phyloP scores from a whole-genome alignment of 2,888 invertebrate species.

The Tanypteryx hageni region DNA sequence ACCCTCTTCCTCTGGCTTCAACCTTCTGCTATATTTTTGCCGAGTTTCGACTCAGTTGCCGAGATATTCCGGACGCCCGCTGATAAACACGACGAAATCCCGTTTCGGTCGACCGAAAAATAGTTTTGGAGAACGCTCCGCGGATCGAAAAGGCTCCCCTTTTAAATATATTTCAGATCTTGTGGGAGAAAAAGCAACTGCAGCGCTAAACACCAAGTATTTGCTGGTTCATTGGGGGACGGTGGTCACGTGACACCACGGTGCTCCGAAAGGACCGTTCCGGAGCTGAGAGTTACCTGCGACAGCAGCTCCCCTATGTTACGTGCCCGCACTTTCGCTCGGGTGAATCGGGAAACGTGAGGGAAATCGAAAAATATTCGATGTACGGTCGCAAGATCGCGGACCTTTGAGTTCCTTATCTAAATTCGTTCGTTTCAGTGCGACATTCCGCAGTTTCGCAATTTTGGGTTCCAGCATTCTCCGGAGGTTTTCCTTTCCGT shows the following conservation, averaged over 20 bases:
- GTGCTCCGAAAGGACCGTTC: conserved; percentile 39
- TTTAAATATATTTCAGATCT: conserved; percentile 42
- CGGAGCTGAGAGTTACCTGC: conserved; percentile 25
- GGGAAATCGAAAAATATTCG: no score
- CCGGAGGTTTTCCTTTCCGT: background rate
- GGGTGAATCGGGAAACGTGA: background rate
- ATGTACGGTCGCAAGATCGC: no score
- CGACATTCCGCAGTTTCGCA: background rate
- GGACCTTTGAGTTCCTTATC: background rate
- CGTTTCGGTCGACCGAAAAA: background rate
- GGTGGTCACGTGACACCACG: conserved; percentile 49
- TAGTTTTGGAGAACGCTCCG: background rate
- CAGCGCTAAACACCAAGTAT: conserved; percentile 53
- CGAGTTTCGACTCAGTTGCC: conserved; percentile 19
- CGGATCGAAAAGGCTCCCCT: background rate
- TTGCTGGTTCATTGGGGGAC: conserved; percentile 65
- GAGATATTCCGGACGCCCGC: background rate
- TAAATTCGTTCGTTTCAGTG: background rate
- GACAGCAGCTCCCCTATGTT: conserved; percentile 58
- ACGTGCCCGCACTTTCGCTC: conserved; percentile 50
- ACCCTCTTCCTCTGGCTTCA: background rate
- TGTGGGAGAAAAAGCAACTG: conserved; percentile 39
- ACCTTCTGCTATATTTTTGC: conserved; percentile 53
- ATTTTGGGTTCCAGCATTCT: background rate
- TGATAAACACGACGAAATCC: background rate